Conservation (phyloP, 2,888 invertebrate genomes). For the Plebejus anna region DNA sequence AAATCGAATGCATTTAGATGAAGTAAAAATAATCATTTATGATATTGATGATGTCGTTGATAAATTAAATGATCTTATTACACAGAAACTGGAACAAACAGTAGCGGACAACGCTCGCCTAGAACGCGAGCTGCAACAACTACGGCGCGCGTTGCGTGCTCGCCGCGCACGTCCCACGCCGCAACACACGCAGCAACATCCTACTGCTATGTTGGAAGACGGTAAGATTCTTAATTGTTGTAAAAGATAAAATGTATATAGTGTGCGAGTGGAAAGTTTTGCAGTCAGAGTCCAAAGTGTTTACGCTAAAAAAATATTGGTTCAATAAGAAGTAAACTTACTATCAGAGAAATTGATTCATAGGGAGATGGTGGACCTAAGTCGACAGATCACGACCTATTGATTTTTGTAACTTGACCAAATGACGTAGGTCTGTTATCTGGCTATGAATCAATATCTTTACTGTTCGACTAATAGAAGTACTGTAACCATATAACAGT, state of each 20-base stretch:
- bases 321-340: no score
- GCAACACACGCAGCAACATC: slow-evolving; percentile 40
- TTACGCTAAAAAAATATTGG: no score
- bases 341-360: slow-evolving; percentile 27
- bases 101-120: slow-evolving; percentile 93
- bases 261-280: no score
- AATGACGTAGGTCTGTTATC: no score
- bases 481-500: no score
- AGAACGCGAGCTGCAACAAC: slow-evolving; percentile 91
- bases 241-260: no score
- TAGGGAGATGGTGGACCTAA: not conserved
- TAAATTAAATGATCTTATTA: slow-evolving; percentile 3
- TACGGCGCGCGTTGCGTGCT: slow-evolving; percentile 90
- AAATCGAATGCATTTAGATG: not conserved
- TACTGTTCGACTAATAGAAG: no score
- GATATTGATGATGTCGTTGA: not conserved
- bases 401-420: no score
- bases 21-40: not conserved
- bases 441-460: no score
- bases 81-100: slow-evolving; percentile 92
- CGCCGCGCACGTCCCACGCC: slow-evolving; percentile 69
- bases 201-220: slow-evolving; percentile 85
- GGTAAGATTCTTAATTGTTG: slow-evolving; percentile 46
- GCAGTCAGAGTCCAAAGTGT: no score
- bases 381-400: no score